Conservation (phyloP, 2,888 invertebrate species). For the Cerceris rybyensis region DNA sequence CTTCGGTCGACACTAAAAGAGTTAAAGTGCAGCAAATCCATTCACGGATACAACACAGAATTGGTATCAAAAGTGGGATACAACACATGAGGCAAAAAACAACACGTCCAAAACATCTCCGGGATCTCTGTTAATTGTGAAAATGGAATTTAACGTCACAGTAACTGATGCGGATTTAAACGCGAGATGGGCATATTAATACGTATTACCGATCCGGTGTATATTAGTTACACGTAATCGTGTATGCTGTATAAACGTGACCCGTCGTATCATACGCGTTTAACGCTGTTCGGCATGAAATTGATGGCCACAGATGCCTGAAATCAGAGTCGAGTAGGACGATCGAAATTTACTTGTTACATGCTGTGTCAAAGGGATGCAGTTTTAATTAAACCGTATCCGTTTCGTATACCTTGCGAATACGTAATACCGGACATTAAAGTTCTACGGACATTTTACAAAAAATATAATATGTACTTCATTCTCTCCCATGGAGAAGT, state of each 20-base stretch:
- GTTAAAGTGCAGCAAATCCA: too few species aligned
- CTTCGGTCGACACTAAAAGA: too few species aligned
- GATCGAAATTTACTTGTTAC: slow-evolving; percentile 35
- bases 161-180: not conserved
- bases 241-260: not conserved
- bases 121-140: not conserved
- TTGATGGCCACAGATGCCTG: slow-evolving; percentile 10
- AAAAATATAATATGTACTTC: too few species aligned
- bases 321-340: slow-evolving; percentile 20
- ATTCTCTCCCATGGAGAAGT: too few species aligned
- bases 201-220: not conserved
- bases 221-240: not conserved
- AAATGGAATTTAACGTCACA: not conserved
- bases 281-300: slow-evolving; percentile 19
- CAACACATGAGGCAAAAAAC: too few species aligned
- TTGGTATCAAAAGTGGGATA: too few species aligned
- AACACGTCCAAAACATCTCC: too few species aligned
- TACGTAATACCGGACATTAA: not conserved
- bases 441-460: not conserved
- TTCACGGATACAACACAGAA: too few species aligned
- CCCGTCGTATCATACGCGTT: not conserved
- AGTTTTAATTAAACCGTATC: slow-evolving; percentile 12
- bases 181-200: not conserved
- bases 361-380: slow-evolving; percentile 15
- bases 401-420: slow-evolving; percentile 21